Evolutionary conservation across 92 coral and sea anemone genomes (phyloP).

Genomic region (Porites cylindrica): DNA sequence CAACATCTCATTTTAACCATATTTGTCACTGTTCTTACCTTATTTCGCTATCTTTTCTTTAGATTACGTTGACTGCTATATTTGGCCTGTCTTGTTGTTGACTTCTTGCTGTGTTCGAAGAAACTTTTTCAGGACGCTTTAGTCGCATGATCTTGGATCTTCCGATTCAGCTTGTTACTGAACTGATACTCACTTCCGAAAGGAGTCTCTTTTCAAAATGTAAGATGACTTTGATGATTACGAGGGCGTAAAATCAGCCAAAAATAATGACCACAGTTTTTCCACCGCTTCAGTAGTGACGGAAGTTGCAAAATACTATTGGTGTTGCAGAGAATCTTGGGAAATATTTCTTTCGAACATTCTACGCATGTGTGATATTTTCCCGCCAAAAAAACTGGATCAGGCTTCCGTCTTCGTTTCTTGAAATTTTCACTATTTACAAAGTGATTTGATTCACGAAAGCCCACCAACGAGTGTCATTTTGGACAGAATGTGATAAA

Average conservation of each 20-base stretch:
- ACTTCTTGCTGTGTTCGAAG: not conserved
- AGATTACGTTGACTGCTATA: not conserved
- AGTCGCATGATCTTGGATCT: not conserved
- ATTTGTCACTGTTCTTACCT: not conserved
- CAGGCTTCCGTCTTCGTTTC: not conserved
- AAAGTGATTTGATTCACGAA: not conserved
- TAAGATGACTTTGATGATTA: not conserved
- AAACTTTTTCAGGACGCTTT: not conserved
- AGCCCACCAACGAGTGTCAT: no score
- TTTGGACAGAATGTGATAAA: not conserved
- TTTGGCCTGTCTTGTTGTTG: not conserved
- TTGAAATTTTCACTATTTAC: not conserved
- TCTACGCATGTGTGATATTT: slow-evolving; percentile 57
- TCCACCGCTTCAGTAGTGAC: not conserved
- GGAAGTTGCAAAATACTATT: slow-evolving; percentile 5
- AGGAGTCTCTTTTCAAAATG: not conserved
- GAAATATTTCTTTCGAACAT: slow-evolving; percentile 6
- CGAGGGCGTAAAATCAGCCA: not conserved
- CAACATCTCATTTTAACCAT: not conserved
- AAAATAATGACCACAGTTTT: not conserved
- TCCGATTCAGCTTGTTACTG: not conserved
- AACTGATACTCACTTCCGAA: no score
- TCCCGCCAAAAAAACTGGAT: slow-evolving; percentile 58
- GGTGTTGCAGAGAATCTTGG: slow-evolving; percentile 18
- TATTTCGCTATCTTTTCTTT: not conserved